These are phyloP conservation scores for Pectinophora gossypiella DNA, from an alignment of 1,140 invertebrate genomes.

Conservation along the genomic window DNA sequence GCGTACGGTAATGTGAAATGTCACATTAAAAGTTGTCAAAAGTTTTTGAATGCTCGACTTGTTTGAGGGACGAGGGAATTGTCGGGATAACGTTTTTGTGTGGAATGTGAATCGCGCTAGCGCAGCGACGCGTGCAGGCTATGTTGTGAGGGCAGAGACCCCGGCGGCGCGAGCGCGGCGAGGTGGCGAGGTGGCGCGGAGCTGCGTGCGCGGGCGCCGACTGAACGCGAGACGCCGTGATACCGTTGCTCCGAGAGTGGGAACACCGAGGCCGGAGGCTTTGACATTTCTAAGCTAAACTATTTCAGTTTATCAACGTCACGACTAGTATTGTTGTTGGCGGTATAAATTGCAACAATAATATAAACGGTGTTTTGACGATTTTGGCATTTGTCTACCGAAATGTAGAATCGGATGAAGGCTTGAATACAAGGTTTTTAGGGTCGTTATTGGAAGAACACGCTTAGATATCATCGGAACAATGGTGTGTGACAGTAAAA, in stretches of 20 bases:
- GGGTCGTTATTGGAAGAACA: neutral
- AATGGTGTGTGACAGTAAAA: neutral
- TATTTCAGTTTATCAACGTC: conserved; percentile 4
- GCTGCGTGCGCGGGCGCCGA: conserved; percentile 37
- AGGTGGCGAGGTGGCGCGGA: no score
- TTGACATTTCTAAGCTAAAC: conserved; percentile 1
- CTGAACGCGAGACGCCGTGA: conserved; percentile 33
- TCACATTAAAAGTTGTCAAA: conserved; percentile 23
- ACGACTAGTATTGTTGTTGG: conserved; percentile 3
- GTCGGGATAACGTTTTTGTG: neutral
- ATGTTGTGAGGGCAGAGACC: conserved; percentile 52
- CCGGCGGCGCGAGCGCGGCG: conserved; percentile 21
- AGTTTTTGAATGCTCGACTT: neutral
- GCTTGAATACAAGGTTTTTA: neutral
- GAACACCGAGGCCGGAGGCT: conserved; percentile 8
- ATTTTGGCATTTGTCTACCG: neutral
- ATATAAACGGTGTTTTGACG: neutral
- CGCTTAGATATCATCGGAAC: neutral
- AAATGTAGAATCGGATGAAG: neutral
- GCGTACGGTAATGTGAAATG: conserved; percentile 18
- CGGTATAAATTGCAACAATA: conserved; percentile 4
- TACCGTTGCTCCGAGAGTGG: conserved; percentile 62
- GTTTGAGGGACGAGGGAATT: neutral
- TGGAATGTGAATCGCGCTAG: conserved; percentile 23
- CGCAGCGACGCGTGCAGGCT: conserved; percentile 32